phyloP scores from a whole-genome alignment of 1,140 invertebrate species.

The Wasmannia auropunctata region DNA sequence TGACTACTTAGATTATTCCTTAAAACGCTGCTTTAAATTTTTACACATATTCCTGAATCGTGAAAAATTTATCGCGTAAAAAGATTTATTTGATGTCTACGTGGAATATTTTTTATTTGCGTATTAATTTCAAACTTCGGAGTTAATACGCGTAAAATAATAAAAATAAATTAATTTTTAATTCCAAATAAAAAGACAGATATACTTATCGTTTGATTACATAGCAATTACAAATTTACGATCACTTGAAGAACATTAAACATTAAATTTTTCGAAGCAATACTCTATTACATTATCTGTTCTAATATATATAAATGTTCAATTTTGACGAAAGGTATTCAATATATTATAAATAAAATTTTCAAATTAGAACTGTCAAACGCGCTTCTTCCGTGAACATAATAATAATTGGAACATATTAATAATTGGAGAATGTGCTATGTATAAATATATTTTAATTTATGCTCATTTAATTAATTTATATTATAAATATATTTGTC shows the following conservation, averaged over 20 bases:
- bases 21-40: background rate
- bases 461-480: background rate
- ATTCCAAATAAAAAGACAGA: background rate
- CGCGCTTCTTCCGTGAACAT: background rate
- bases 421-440: background rate
- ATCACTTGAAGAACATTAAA: background rate
- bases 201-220: background rate
- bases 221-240: background rate
- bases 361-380: background rate
- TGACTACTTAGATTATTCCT: background rate
- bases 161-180: background rate
- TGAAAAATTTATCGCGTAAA: background rate
- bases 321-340: background rate
- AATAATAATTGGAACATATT: too few species aligned
- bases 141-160: background rate
- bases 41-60: background rate
- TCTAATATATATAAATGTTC: background rate
- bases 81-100: background rate
- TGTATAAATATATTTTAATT: background rate
- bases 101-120: too few species aligned
- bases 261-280: background rate
- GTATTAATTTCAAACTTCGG: background rate
- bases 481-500: background rate
- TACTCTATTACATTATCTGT: background rate
- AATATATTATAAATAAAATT: background rate